These are phyloP conservation scores for Lepus timidus DNA, from an alignment of 2,113 vertebrate species.

Conservation along the genomic window DNA sequence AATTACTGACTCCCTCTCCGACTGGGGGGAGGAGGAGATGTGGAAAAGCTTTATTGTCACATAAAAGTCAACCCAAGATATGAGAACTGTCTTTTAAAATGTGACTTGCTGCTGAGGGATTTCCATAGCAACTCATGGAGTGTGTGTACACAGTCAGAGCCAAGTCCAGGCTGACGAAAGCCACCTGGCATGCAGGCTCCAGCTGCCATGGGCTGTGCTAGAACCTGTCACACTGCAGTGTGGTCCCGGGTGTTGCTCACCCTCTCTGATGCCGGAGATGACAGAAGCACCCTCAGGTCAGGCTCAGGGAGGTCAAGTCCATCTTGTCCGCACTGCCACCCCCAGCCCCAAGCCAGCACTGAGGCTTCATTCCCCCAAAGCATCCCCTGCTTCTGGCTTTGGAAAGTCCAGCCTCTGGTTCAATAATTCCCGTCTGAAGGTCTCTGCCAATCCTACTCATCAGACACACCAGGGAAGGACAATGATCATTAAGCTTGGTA, in stretches of 20 bases:
- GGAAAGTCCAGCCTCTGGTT: too few relatives aligned
- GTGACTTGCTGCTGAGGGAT: constrained; percentile 64
- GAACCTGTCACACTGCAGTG: background rate
- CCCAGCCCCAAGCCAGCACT: background rate
- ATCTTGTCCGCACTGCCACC: too few relatives aligned
- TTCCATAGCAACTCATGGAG: constrained; percentile 85
- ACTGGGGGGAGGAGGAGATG: constrained; percentile 39
- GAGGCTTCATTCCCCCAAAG: background rate
- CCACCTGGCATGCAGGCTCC: background rate
- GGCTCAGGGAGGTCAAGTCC: background rate
- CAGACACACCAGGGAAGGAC: background rate
- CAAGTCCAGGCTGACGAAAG: background rate
- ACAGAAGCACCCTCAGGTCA: background rate
- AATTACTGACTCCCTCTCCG: background rate
- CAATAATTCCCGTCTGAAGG: background rate
- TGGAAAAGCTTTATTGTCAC: constrained; percentile 62
- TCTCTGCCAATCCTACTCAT: background rate
- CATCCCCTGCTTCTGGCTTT: background rate
- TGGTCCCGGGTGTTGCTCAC: background rate
- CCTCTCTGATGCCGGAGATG: background rate
- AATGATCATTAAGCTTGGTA: background rate
- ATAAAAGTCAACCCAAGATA: constrained; percentile 66
- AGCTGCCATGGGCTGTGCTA: background rate
- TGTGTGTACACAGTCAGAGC: background rate
- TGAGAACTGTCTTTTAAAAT: constrained; percentile 58